These are phyloP conservation scores for Stenurella melanura DNA, from an alignment of 2,888 invertebrate species.

Conservation along the genomic window DNA sequence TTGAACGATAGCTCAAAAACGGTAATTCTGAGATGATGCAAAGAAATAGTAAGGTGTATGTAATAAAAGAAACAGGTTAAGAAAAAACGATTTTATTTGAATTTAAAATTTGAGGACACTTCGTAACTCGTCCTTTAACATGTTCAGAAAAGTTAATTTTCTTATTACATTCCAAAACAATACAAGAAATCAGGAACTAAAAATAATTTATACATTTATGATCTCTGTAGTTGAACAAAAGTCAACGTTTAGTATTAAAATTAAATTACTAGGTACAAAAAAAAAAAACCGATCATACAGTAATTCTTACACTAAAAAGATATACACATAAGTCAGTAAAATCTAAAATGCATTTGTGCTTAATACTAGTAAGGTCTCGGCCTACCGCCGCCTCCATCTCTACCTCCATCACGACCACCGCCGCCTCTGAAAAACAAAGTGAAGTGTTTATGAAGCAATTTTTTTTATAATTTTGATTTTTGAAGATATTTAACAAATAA, in stretches of 20 bases:
- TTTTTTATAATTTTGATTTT: not conserved
- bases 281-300: slow-evolving; percentile 22
- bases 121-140: no score
- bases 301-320: slow-evolving; percentile 9
- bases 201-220: slow-evolving; percentile 14
- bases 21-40: no score
- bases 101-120: no score
- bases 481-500: no score
- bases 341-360: slow-evolving; percentile 38
- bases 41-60: no score
- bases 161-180: no score
- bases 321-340: slow-evolving; percentile 7
- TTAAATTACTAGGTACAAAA: slow-evolving; percentile 31
- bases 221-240: slow-evolving; percentile 24
- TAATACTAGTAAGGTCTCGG: slow-evolving; percentile 67
- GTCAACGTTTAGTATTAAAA: slow-evolving; percentile 19
- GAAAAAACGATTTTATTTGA: no score
- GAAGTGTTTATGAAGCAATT: slow-evolving; percentile 69
- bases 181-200: not conserved
- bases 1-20: no score
- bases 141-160: no score
- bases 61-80: no score
- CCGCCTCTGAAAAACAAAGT: slow-evolving; percentile 86
- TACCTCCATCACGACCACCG: slow-evolving; percentile 86
- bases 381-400: slow-evolving; percentile 72